Base-by-base conservation (phyloP, 2,113 vertebrate species). In the Smithornis capensis region DNA sequence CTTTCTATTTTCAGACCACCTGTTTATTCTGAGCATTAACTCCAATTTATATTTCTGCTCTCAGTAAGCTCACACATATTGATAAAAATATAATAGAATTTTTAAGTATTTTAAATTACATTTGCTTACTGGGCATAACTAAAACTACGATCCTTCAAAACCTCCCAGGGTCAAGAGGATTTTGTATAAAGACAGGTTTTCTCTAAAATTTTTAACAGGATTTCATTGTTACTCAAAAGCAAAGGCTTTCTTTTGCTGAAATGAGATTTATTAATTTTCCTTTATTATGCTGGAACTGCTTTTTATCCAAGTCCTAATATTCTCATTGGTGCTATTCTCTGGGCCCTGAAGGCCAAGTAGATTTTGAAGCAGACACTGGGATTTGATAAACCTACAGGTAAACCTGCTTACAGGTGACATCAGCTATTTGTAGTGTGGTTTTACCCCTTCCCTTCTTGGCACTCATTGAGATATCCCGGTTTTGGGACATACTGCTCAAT, bases 371-470 rank as follows among this genome's bases (percentile, higher is more conserved):
- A 68, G 56, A 56, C 18, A 37, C 11, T 4, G 5, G 42, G 38
- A 50, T 75, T 70, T 89, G 38, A 52, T 59, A 89, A 94, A 78
- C 12, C 18, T 78, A 55, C 14, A 74, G 33, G 55, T 89, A 80
- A 92, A 82, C 14, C 0, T 14, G 0, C 42, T 79, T 80, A 63
- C 33, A 90, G 19, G 29, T 75, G n/a, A 55, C 73, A 65, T 42
- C 80, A 83, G 40, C 57, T 56, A 55, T 56, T 53, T 65, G 25
- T 53, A 73, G 45, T 25, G 22, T 10, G 14, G 13, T 47, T 89
- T 94, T 42, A 55, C 53, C 28, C n/a, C 44, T 42, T 35, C 7
- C 14, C 8, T 73, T 77, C 4, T 1, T 62, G 38, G 6, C 55
- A 42, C 52, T 81, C 83, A 65, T 25, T 31, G 12, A 81, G 21